Evolutionary conservation across 2,888 invertebrate species (phyloP), one percentile per base, ranked within the genome.

Genomic region (Ptychoptera contaminata): DNA sequence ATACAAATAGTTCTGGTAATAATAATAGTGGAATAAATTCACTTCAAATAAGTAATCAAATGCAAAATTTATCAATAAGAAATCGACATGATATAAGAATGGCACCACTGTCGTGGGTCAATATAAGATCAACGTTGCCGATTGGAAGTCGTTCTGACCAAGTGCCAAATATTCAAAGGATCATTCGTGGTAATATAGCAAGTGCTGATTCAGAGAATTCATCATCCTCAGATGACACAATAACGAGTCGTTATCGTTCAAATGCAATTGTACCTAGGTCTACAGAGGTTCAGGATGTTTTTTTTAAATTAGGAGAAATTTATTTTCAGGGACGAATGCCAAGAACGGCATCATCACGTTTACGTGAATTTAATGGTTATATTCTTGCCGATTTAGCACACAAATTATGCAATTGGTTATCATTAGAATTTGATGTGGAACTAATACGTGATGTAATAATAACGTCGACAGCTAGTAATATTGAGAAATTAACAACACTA

Each of bases 331-430:
- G 48, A 15, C 42, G 44, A 16, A 43, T 46, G 11, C 30, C 43
- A 12, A 11, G 41, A 10, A 32, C 43, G 10, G 37, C n/a, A 12
- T 23, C 31, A 39, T 37, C 37, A 12, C 34, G n/a, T 32, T 29
- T 49, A 9, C 41, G 36, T 11, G 45, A 48, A 31, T 51, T 51
- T 44, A 40, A 47, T 23, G 51, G 51, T 2, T 48, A 42, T 12
- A 41, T 51, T 31, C 46, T 46, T n/a, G 39, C 36, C 14, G 47
- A 48, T 37, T 43, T 51, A 12, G 51, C 49, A 5, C 37, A 37
- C 14, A 47, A 49, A 16, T 31, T 51, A 10, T 45, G 46, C 29
- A 32, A 31, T 36, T 51, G 49, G 49, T 40, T 51, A 5, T 35
- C 43, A 2, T 44, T 40, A 10, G 46, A 51, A 40, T 48, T 49